Evolutionary conservation across 1,140 invertebrate species (phyloP).

Genomic region (Megalopta genalis): DNA sequence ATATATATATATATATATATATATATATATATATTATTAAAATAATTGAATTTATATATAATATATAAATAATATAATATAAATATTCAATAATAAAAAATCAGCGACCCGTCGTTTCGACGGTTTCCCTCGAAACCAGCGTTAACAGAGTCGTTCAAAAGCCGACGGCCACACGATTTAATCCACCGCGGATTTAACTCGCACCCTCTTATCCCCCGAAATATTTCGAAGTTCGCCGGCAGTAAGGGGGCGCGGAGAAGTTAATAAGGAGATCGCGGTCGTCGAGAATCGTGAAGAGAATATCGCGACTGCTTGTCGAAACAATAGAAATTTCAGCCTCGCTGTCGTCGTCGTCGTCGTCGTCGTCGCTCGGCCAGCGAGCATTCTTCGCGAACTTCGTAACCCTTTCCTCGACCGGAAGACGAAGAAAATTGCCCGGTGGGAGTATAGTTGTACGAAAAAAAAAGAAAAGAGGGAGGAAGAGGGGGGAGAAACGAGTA

Average conservation of each 20-base stretch:
- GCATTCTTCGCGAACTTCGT: neutral
- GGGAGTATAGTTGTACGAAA: neutral
- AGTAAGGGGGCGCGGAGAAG: neutral
- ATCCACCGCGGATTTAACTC: neutral
- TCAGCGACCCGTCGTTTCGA: too few relatives aligned
- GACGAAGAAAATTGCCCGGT: neutral
- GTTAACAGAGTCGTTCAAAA: neutral
- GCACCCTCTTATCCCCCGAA: neutral
- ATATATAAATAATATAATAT: too few relatives aligned
- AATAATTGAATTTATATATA: too few relatives aligned
- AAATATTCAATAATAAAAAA: too few relatives aligned
- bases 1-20: too few relatives aligned
- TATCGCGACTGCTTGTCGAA: neutral
- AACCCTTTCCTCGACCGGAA: neutral
- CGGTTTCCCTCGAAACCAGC: too few relatives aligned
- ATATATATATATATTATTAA: too few relatives aligned
- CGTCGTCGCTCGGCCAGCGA: too few relatives aligned
- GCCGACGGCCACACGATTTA: neutral
- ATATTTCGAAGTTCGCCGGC: too few relatives aligned
- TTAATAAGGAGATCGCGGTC: neutral
- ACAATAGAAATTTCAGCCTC: neutral
- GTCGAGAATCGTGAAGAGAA: neutral
- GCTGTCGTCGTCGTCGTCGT: neutral
- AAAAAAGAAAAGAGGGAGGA: neutral
- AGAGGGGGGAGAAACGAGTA: neutral